These are phyloP conservation scores for Danionella dracula DNA, from an alignment of 2,797 vertebrate genomes.

Conservation along the genomic window DNA sequence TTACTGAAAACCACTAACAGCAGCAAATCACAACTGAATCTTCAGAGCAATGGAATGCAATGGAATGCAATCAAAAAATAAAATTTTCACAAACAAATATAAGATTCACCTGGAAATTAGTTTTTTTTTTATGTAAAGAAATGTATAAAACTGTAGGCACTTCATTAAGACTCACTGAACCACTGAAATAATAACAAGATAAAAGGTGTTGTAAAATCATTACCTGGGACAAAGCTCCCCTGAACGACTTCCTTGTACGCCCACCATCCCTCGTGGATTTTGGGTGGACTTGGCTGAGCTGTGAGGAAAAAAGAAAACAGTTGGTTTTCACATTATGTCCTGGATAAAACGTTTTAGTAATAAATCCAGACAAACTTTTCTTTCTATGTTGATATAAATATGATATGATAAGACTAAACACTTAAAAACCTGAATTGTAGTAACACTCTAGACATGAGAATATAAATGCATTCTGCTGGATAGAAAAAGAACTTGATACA, in stretches of 20 bases:
- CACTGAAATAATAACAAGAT: no score
- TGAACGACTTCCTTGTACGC: constrained; percentile 98
- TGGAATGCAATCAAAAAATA: no score
- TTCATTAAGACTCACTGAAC: no score
- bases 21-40: no score
- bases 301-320: constrained; percentile 48
- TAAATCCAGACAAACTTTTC: neutral
- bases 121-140: no score
- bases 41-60: no score
- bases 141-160: no score
- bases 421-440: constrained; percentile 29
- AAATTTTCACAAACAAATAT: no score
- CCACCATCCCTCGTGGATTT: constrained; percentile 99
- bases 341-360: constrained; percentile 20
- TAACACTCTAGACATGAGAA: constrained; percentile 40
- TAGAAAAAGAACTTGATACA: no score
- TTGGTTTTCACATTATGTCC: constrained; percentile 27
- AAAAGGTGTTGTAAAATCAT: constrained; percentile 40
- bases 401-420: constrained; percentile 4
- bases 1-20: no score
- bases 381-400: constrained; percentile 19
- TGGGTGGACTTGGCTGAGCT: constrained; percentile 95
- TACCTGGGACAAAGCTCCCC: constrained; percentile 98
- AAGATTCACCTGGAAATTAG: no score
- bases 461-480: constrained; percentile 53